Percentiles rank a stretch among this genome's conserved stretches.
phyloP scores from a whole-genome alignment of 2,888 invertebrate species.

The Eucera pruinosa region DNA sequence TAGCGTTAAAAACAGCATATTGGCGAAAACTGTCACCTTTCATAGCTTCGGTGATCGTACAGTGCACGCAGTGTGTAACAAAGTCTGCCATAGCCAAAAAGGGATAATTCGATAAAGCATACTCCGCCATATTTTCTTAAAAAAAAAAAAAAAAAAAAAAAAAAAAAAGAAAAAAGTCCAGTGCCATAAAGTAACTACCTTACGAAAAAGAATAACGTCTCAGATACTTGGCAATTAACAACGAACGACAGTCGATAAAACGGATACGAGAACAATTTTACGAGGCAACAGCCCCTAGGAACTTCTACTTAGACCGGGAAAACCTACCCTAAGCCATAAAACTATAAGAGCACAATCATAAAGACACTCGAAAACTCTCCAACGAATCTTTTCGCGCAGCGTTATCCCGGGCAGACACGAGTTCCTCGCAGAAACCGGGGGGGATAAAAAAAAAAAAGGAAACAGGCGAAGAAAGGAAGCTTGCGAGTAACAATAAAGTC shows the following conservation, averaged over 20 bases:
- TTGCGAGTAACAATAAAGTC: constrained; percentile 27
- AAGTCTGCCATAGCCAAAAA: no score
- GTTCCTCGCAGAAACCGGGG: background rate
- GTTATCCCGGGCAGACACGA: constrained; percentile 38
- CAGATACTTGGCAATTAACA: background rate
- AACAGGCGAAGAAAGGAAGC: background rate
- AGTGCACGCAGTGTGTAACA: no score
- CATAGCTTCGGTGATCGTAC: no score
- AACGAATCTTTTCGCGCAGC: constrained; percentile 15
- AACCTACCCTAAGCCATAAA: background rate
- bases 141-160: no score
- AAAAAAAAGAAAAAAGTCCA: no score
- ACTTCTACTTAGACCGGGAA: background rate
- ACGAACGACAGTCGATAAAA: background rate
- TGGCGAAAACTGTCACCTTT: no score
- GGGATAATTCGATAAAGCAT: no score
- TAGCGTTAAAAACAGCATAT: no score
- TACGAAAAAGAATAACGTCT: background rate
- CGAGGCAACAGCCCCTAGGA: background rate
- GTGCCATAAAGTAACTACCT: no score
- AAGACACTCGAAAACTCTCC: constrained; percentile 3
- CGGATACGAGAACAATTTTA: background rate
- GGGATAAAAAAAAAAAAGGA: no score
- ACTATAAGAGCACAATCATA: constrained; percentile 23
- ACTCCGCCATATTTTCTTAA: no score